Evolutionary conservation across 1,140 invertebrate species (phyloP).

Genomic region (Charaxes varanes): DNA sequence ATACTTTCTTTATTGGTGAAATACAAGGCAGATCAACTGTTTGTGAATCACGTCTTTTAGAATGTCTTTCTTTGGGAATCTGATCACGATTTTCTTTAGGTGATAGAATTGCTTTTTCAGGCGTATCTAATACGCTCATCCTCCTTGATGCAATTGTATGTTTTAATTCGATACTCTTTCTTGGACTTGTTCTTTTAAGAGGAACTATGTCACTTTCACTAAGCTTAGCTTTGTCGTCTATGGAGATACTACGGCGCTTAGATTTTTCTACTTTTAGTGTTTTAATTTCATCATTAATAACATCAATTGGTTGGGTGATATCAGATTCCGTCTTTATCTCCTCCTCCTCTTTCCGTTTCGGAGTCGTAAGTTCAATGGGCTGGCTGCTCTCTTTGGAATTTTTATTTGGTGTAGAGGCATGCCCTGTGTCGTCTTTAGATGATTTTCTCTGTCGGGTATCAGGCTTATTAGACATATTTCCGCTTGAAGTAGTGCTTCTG

Average conservation of each 20-base stretch:
- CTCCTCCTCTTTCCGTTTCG: constrained; percentile 83
- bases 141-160: constrained; percentile 39
- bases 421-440: constrained; percentile 61
- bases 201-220: constrained; percentile 18
- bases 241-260: constrained; percentile 29
- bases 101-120: constrained; percentile 18
- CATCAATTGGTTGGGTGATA: constrained; percentile 15
- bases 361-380: constrained; percentile 76
- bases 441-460: constrained; percentile 77
- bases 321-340: constrained; percentile 64
- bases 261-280: constrained; percentile 24
- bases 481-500: constrained; percentile 78
- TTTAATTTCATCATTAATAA: constrained; percentile 29
- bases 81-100: constrained; percentile 23
- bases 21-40: constrained; percentile 21
- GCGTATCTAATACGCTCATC: constrained; percentile 42
- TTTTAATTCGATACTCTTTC: constrained; percentile 39
- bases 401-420: constrained; percentile 49
- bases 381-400: constrained; percentile 74
- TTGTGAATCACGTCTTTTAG: constrained; percentile 30
- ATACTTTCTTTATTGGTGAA: constrained; percentile 39
- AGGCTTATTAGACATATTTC: constrained; percentile 78
- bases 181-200: constrained; percentile 37
- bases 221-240: constrained; percentile 37
- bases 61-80: constrained; percentile 27